These are phyloP conservation scores for Nowickia ferox DNA, from an alignment of 2,888 invertebrate species.

Conservation along the genomic window DNA sequence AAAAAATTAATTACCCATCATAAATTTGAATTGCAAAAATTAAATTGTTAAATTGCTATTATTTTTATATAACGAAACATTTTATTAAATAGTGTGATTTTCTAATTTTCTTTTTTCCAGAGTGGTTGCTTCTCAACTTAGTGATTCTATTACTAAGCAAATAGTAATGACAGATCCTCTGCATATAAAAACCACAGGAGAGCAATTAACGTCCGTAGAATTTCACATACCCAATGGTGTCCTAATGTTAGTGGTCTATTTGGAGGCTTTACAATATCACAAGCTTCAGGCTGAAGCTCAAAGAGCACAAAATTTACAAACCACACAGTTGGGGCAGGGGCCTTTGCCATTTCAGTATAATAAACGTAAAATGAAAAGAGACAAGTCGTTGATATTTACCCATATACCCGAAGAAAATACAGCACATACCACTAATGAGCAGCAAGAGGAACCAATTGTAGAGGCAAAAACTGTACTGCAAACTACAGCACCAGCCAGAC, in stretches of 20 bases:
- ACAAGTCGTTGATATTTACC: conserved; percentile 91
- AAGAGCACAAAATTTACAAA: conserved; percentile 82
- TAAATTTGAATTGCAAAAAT: background rate
- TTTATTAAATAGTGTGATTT: too few species aligned
- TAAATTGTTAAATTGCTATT: background rate
- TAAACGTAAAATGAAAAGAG: conserved; percentile 88
- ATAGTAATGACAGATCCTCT: conserved; percentile 92
- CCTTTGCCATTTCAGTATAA: conserved; percentile 80
- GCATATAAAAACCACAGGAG: conserved; percentile 92
- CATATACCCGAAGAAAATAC: conserved; percentile 90
- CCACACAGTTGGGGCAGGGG: conserved; percentile 77
- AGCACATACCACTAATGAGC: conserved; percentile 42
- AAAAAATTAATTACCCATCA: too few species aligned
- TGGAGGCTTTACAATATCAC: conserved; percentile 86
- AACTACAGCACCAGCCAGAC: conserved; percentile 66
- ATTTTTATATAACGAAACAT: too few species aligned
- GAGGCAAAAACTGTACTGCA: background rate
- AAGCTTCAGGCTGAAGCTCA: conserved; percentile 84
- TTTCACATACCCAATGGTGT: conserved; percentile 92
- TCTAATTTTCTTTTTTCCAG: conserved; percentile 83
- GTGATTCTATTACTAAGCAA: conserved; percentile 89
- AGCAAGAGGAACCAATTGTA: conserved; percentile 53
- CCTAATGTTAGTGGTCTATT: conserved; percentile 90
- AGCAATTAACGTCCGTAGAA: conserved; percentile 85
- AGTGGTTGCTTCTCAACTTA: conserved; percentile 91